A percentile compares a stretch with the other conserved stretches of the same genome.
Evolutionary conservation across 2,113 vertebrate species (phyloP).

Genomic region (Tyrannus savana): DNA sequence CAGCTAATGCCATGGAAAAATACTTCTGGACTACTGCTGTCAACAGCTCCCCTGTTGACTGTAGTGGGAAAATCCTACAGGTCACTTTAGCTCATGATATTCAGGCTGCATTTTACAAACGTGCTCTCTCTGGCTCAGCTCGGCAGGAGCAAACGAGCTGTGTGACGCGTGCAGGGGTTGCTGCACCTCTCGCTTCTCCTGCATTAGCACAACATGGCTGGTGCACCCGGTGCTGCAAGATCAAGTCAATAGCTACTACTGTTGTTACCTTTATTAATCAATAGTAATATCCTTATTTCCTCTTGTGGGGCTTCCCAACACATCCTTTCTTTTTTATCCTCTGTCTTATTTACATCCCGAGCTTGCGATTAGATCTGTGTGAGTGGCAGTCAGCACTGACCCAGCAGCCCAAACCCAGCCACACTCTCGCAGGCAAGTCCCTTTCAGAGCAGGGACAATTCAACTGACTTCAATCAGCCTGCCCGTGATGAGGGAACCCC

Average conservation of each 20-base stretch:
- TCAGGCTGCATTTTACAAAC: background rate
- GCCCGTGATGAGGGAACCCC: background rate
- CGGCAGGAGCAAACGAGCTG: accelerated
- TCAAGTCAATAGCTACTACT: background rate
- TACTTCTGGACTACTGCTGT: background rate
- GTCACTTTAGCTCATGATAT: background rate
- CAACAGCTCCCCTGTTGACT: background rate
- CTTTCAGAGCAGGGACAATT: background rate
- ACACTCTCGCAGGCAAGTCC: background rate
- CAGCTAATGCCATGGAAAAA: background rate
- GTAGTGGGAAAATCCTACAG: background rate
- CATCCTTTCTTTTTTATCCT: background rate
- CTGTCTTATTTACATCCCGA: background rate
- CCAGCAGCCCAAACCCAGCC: background rate
- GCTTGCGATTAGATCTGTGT: background rate
- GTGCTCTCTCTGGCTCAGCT: background rate
- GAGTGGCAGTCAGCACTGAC: background rate
- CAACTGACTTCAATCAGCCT: background rate
- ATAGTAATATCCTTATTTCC: conserved; percentile 23
- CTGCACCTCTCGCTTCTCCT: background rate
- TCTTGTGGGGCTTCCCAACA: background rate
- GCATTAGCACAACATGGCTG: background rate
- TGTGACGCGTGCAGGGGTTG: background rate
- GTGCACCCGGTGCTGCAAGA: background rate
- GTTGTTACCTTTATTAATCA: conserved; percentile 29